Percentiles rank a stretch among this genome's conserved stretches.
Evolutionary conservation across 2,113 vertebrate species (phyloP).

Genomic region (Potamarius usumacintae): DNA sequence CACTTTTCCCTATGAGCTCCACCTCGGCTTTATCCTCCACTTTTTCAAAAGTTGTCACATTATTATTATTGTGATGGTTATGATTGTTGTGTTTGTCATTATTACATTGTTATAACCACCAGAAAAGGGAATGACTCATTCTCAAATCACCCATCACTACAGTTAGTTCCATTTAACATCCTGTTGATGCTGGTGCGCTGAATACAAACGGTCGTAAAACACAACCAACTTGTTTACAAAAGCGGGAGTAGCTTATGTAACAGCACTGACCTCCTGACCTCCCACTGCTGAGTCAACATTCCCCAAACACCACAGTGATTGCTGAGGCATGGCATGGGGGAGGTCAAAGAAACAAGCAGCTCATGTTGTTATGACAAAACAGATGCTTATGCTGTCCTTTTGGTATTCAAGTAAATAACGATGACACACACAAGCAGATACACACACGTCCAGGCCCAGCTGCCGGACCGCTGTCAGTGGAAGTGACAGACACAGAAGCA

Average conservation of each 20-base stretch:
- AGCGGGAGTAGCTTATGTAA: conserved; percentile 20
- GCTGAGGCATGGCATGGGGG: background rate
- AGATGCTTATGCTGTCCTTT: background rate
- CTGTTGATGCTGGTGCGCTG: background rate
- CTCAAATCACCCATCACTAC: background rate
- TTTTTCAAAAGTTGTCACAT: background rate
- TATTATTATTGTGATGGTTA: background rate
- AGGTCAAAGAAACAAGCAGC: conserved; percentile 22
- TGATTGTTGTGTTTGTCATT: background rate
- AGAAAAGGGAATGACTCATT: background rate
- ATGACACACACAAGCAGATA: background rate
- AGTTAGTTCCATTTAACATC: background rate
- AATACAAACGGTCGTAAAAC: conserved; percentile 1
- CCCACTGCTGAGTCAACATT: conserved; percentile 29
- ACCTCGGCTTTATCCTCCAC: background rate
- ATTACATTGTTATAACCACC: background rate
- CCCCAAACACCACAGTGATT: background rate
- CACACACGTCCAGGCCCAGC: background rate
- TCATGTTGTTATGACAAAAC: conserved; percentile 1
- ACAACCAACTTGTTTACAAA: conserved; percentile 25
- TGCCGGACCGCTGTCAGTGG: background rate
- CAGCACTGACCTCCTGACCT: conserved; percentile 12
- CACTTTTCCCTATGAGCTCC: background rate
- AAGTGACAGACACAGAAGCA: background rate
- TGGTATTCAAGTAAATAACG: conserved; percentile 7